Evolutionary conservation across 2,888 invertebrate genomes (phyloP).

Genomic region (Pollenia labialis): DNA sequence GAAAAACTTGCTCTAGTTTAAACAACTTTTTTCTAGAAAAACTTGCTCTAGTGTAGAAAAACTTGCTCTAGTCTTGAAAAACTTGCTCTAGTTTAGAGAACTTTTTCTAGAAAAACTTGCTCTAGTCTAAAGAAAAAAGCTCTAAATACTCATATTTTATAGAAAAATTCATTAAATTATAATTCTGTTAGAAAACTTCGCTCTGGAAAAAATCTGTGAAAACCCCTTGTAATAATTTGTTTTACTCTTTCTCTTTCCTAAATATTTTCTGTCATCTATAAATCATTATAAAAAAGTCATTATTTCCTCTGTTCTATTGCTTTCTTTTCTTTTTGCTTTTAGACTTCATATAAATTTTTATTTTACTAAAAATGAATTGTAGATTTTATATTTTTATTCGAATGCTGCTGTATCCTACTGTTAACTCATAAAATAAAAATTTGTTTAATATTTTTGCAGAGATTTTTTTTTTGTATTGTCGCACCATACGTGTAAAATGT

Average conservation of each 20-base stretch:
- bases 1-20: no score
- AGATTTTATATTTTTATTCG: not conserved
- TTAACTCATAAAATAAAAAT: conserved; percentile 2
- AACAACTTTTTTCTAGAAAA: no score
- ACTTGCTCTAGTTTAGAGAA: no score
- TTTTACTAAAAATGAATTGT: conserved; percentile 34
- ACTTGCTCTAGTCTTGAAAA: no score
- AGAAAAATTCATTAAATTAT: no score
- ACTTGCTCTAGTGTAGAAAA: no score
- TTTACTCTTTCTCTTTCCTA: not conserved
- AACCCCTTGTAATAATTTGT: not conserved
- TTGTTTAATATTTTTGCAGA: conserved; percentile 10
- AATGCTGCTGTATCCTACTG: not conserved
- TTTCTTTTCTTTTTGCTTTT: not conserved
- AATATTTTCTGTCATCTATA: conserved; percentile 3
- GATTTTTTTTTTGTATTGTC: conserved; percentile 41
- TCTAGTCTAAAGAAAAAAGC: no score
- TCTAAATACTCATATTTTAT: no score
- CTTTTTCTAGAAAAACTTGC: no score
- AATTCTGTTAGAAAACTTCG: no score
- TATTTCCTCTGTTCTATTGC: conserved; percentile 1
- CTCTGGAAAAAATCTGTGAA: no score
- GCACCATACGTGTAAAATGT: conserved; percentile 40
- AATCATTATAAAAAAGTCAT: conserved; percentile 55
- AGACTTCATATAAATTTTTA: conserved; percentile 32